Base-by-base conservation (phyloP, 2,888 invertebrate species). In the Beris morrisii region DNA sequence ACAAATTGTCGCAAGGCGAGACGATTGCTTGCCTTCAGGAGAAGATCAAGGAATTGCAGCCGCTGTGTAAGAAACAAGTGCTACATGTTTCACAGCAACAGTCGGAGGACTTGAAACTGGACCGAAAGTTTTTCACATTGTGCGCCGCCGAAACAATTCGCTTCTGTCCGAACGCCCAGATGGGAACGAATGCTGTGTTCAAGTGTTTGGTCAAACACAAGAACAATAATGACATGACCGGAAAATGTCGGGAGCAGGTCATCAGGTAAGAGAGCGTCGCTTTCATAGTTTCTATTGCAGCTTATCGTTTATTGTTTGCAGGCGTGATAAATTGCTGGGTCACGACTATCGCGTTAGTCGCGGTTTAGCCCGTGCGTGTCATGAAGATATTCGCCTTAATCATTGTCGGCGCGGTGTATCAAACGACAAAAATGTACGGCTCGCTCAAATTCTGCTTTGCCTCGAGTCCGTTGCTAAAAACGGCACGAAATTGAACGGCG, bases 381-480 rank as follows among this genome's bases (percentile, higher is more conserved):
- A 89, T 75, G 90, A 92, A 70, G 97, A 97, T 74, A 96, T 98
- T 44, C 88, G 89, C 72, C 86, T 85, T 70, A 88, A 93, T 76
- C 90, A 89, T 68, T 99, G 98, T 77, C 84, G 93, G 3, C 88
- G 90, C 77, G 89, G 88, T 46, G 88, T 90, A 0, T 90, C 91
- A 0, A 91, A 89, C 70, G 92, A 92, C 75, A 91, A 90, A 77
- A 90, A 91, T 74, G 89, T 94, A 9, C 85, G 92, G 69, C 84
- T 97, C 31, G 93, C 96, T 32, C 92, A 93, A 79, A 93, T 98
- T 72, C 83, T 99, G 57, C 83, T 97, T 4, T 99, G 99, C 78
- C 84, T 99, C 70, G 98, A 99, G 79, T 89, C 88, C 61, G 84
- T 88, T 44, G 80, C 84, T 53, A 84, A 86, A 75, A 89, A 88